Percentiles rank a stretch among this genome's conserved stretches.
phyloP scores from a whole-genome alignment of 2,113 vertebrate genomes.

The Gyps fulvus region DNA sequence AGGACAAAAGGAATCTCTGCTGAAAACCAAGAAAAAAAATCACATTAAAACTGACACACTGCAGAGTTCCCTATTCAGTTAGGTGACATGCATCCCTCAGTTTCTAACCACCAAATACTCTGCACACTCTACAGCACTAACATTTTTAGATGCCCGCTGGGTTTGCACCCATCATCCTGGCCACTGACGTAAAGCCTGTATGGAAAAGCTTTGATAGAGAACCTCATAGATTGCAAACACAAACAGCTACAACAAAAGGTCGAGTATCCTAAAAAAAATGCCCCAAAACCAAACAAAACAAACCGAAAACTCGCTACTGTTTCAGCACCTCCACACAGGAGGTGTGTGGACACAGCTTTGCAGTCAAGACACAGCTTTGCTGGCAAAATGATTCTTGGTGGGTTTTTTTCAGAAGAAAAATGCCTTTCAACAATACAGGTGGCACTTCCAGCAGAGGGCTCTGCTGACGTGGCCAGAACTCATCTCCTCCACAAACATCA shows the following conservation, averaged over 20 bases:
- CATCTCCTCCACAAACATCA: background rate
- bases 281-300: background rate
- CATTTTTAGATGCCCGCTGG: background rate
- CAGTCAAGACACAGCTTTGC: background rate
- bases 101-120: background rate
- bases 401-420: background rate
- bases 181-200: background rate
- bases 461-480: slow-evolving; percentile 12
- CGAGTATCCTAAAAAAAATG: background rate
- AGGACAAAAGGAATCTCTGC: slow-evolving; percentile 19
- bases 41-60: background rate
- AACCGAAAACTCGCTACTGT: background rate
- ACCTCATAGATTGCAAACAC: background rate
- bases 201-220: background rate
- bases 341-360: background rate
- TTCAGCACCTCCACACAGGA: background rate
- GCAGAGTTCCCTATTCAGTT: background rate
- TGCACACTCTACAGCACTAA: background rate
- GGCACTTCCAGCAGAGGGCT: slow-evolving; percentile 54
- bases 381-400: background rate
- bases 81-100: background rate
- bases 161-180: background rate
- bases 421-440: background rate
- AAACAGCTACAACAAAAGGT: background rate
- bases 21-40: background rate